These are phyloP conservation scores for Megalops cyprinoides DNA, from an alignment of 2,797 vertebrate genomes.

Conservation along the genomic window DNA sequence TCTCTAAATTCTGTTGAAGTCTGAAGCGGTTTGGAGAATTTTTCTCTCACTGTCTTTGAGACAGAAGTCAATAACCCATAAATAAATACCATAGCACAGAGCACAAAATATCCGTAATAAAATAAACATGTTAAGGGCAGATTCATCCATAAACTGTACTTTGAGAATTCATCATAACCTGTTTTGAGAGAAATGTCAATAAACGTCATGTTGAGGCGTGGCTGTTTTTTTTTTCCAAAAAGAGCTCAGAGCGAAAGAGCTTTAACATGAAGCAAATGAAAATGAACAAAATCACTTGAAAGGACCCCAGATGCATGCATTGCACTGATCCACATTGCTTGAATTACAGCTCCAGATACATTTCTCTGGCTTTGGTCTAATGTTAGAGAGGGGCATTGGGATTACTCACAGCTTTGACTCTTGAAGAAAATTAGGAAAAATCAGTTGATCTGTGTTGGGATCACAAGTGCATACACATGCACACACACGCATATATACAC, in stretches of 20 bases:
- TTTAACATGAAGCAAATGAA: too few relatives aligned
- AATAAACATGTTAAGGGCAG: background rate
- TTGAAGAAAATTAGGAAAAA: background rate
- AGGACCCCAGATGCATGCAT: background rate
- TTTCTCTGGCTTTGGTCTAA: background rate
- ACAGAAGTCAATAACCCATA: background rate
- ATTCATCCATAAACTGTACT: constrained; percentile 23
- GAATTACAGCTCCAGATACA: background rate
- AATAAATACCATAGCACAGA: background rate
- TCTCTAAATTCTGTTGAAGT: background rate
- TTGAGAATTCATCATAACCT: background rate
- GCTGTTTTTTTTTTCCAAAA: too few relatives aligned
- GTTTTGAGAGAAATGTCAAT: too few relatives aligned
- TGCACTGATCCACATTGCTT: background rate
- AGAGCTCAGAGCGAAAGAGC: too few relatives aligned
- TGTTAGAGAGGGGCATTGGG: background rate
- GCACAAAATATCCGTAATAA: background rate
- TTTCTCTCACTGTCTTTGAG: background rate
- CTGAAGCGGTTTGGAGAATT: background rate
- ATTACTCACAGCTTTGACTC: background rate
- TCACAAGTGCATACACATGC: background rate
- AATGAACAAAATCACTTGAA: constrained; percentile 3
- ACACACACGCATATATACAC: constrained; percentile 48
- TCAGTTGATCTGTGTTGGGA: too few relatives aligned
- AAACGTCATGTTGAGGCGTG: too few relatives aligned